Conservation (phyloP, 1,140 invertebrate genomes). For the Apis florea region DNA sequence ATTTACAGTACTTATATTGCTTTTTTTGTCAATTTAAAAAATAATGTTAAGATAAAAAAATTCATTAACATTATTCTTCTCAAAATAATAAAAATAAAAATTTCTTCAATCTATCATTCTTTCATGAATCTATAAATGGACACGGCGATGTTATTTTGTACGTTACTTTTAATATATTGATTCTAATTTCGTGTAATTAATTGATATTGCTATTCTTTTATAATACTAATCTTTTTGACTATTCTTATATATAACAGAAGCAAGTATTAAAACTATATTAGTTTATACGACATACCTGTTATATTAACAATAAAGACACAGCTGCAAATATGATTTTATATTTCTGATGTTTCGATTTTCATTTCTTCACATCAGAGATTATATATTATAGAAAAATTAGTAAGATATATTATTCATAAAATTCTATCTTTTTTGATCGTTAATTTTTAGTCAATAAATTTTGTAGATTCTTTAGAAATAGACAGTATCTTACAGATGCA, state of each 20-base stretch:
- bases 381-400: constrained; percentile 58
- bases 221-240: constrained; percentile 15
- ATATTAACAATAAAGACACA: constrained; percentile 55
- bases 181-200: constrained; percentile 31
- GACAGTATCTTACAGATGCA: constrained; percentile 54
- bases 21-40: constrained; percentile 21
- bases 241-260: constrained; percentile 29
- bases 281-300: constrained; percentile 43
- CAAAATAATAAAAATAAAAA: constrained; percentile 33
- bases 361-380: constrained; percentile 48
- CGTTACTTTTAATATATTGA: constrained; percentile 36
- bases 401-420: constrained; percentile 58
- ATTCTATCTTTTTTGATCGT: constrained; percentile 45
- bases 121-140: constrained; percentile 13
- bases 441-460: constrained; percentile 41
- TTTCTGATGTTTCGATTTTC: constrained; percentile 58
- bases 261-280: constrained; percentile 35
- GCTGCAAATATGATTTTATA: constrained; percentile 58
- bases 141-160: constrained; percentile 23
- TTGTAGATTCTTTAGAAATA: constrained; percentile 37
- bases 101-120: constrained; percentile 15
- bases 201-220: constrained; percentile 20
- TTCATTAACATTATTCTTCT: constrained; percentile 7
- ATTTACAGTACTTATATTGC: constrained; percentile 49
- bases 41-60: background rate